These are phyloP conservation scores for Alcis repandata DNA, from an alignment of 2,888 invertebrate genomes.

Conservation along the genomic window DNA sequence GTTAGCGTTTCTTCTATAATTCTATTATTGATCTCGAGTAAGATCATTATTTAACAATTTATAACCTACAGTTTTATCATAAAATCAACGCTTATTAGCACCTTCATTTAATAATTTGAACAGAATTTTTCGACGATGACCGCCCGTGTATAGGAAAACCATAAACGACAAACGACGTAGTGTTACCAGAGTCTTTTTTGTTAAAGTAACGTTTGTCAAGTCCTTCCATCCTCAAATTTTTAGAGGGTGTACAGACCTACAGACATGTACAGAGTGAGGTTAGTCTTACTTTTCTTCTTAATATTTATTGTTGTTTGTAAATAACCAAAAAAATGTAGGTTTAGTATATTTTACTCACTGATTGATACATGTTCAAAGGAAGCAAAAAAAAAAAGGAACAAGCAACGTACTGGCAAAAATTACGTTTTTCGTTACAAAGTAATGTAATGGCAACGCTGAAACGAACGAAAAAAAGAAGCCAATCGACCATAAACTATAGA, in stretches of 20 bases:
- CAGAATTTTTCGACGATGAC: constrained; percentile 79
- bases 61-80: constrained; percentile 85
- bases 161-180: constrained; percentile 73
- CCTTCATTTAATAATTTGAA: constrained; percentile 85
- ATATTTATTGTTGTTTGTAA: too few species aligned
- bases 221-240: too few species aligned
- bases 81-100: constrained; percentile 86
- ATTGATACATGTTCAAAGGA: too few species aligned
- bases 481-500: constrained; percentile 31
- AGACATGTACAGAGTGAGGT: too few species aligned
- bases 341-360: too few species aligned
- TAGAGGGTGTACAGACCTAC: too few species aligned
- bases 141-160: constrained; percentile 77
- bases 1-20: constrained; percentile 98
- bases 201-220: too few species aligned
- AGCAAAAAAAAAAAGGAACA: too few species aligned
- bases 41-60: constrained; percentile 92
- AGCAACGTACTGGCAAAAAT: too few species aligned
- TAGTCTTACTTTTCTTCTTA: too few species aligned
- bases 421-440: too few species aligned
- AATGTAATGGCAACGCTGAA: neutral
- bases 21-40: constrained; percentile 99
- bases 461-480: constrained; percentile 16
- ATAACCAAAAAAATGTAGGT: too few species aligned
- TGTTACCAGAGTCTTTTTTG: neutral